Evolutionary conservation across 2,888 invertebrate species (phyloP), one percentile per base, ranked within the genome.

Genomic region (Cordilura impudica): DNA sequence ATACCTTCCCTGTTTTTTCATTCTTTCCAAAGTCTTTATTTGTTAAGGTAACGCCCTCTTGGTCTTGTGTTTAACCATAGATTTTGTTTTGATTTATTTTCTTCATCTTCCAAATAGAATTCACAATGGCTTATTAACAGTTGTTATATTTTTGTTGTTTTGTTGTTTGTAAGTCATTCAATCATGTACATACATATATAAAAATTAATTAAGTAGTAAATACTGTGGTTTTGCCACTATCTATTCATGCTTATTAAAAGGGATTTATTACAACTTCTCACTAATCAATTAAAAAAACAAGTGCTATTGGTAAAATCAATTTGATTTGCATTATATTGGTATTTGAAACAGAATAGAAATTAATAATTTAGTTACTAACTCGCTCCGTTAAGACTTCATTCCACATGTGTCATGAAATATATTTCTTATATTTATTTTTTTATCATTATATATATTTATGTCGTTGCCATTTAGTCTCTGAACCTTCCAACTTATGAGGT

Each of bases 1-100:
- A 45, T 39, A 23, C 6, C 26, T 63, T 8, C 19, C 35, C 56
- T 73, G 23, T 43, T 49, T 66, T 61, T 39, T 16, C 69, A 3
- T 23, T 0, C 12, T 23, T 16, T n/a, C 3, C 4, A 1, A 47
- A 39, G 29, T 29, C 16, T 7, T 51, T 49, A 61, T 56, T 39
- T 58, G 29, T 69, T 70, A 53, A 51, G 72, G 79, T 51, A 75
- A 75, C 79, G 75, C 79, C 79, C 79, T 67, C 71, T 72, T 66
- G 67, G 67, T 56, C 39, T 67, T 56, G 35, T 54, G 39, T 61
- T 70, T 4, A 70, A 79, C 60, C 45, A 67, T 56, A 67, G 45
- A 26, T n/a, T 31, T 71, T 66, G 43, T 61, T 56, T 74, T 35
- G 2, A 29, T 51, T 56, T 53, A 51, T n/a, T 4, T 47, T 61